Evolutionary conservation across 2,797 vertebrate species (phyloP), one percentile per base, ranked within the genome.

Genomic region (Onychomys torridus): DNA sequence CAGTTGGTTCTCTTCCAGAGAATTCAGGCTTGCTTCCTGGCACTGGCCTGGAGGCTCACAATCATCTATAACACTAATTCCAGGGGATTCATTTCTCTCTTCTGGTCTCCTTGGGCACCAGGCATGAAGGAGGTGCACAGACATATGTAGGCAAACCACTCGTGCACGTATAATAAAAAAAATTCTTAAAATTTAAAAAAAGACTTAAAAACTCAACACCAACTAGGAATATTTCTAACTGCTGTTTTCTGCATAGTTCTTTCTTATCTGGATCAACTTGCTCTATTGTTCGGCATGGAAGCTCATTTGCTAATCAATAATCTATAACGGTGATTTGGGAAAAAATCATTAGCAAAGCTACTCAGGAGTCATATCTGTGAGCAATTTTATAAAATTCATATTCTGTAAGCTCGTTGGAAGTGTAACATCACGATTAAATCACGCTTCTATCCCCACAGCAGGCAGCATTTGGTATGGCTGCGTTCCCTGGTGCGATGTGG

Each of bases 391-490:
- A 90, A 94, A 96, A 79, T 46, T 49, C 76, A n/a, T 63, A 17
- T 94, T 63, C 71, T 96, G 6, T 6, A 69, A 69, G 95, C n/a
- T 93, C 29, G 46, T 71, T 95, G 97, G 89, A 96, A 94, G 73
- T 76, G 57, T 83, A 92, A 93, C 55, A 94, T 67, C 25, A 63
- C 40, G 75, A 82, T 69, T 67, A 23, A 92, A 93, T 96, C 65
- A 89, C 71, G 37, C 29, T 73, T 92, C 34, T 59, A 61, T 95
- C 75, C 57, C 81, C 90, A 61, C 59, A 78, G 46, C n/a, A 86
- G 86, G 57, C 37, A 73, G 73, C 23, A 5, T 86, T 89, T 75
- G 43, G 37, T 82, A n/a, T 57, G 46, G 73, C 46, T 37, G 43
- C 10, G 13, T 57, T 59, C 9, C 37, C 89, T 23, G 34, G 57